These are phyloP conservation scores for Mesochorus sp. DNA, from an alignment of 2,888 invertebrate species.

Conservation along the genomic window DNA sequence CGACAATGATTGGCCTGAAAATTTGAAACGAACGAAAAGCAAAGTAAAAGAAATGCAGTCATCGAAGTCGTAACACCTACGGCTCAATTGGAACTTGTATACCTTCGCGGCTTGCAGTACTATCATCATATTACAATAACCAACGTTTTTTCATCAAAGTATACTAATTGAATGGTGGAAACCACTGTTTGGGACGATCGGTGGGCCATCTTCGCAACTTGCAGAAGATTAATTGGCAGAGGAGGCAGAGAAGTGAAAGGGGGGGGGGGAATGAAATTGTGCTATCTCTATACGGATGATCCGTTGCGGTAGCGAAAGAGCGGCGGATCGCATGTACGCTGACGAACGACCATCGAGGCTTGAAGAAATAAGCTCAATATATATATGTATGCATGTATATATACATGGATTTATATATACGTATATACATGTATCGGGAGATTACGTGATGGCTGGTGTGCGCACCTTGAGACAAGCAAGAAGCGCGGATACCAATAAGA, in stretches of 20 bases:
- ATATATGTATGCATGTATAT: constrained; percentile 21
- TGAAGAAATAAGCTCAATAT: constrained; percentile 62
- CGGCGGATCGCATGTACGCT: constrained; percentile 70
- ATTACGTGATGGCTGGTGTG: constrained; percentile 45
- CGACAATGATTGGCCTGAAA: no score
- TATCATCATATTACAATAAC: no score
- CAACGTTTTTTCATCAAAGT: no score
- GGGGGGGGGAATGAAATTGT: not conserved
- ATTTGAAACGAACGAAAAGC: no score
- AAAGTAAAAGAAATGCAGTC: no score
- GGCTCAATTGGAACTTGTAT: no score
- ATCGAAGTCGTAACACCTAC: no score
- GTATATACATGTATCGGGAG: constrained; percentile 1
- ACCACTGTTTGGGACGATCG: no score
- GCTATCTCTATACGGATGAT: constrained; percentile 43
- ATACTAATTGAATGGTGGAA: no score
- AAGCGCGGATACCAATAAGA: constrained; percentile 45
- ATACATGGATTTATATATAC: constrained; percentile 17
- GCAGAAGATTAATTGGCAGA: no score
- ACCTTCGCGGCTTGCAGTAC: no score
- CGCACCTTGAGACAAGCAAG: constrained; percentile 48
- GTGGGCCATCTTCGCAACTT: no score
- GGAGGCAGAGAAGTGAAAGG: not conserved
- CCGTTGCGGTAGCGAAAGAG: constrained; percentile 60
- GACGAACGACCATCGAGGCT: constrained; percentile 72